Conservation (phyloP, 2,113 vertebrate species). For the Rissa tridactyla region DNA sequence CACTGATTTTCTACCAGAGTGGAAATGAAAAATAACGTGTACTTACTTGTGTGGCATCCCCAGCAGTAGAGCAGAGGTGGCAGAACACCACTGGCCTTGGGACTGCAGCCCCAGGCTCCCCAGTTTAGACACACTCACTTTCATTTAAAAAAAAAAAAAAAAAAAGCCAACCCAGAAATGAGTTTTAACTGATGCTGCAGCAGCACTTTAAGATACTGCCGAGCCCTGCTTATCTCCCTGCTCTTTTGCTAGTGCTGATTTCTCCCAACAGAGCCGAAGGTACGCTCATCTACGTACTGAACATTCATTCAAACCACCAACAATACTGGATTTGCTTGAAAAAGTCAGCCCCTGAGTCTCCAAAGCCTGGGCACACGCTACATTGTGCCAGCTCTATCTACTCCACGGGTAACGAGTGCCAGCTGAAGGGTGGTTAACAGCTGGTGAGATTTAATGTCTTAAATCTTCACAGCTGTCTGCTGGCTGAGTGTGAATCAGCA, state of each 20-base stretch:
- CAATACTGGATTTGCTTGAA: not conserved
- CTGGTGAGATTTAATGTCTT: not conserved
- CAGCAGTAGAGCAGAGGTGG: not conserved
- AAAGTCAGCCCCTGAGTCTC: not conserved
- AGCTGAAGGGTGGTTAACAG: not conserved
- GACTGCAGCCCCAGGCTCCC: not conserved
- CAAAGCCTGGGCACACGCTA: not conserved
- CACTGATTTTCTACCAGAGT: not conserved
- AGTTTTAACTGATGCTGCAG: not conserved
- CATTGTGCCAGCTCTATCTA: not conserved
- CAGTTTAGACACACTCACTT: not conserved
- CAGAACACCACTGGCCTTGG: not conserved
- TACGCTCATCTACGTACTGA: fast-evolving
- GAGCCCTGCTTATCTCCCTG: not conserved
- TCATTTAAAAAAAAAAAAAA: not conserved
- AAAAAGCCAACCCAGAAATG: not conserved
- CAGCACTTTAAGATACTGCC: not conserved
- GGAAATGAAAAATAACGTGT: not conserved
- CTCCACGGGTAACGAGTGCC: not conserved
- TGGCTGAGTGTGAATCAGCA: not conserved
- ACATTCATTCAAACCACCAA: not conserved
- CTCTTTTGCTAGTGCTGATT: not conserved
- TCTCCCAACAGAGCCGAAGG: not conserved
- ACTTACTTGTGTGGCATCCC: not conserved
- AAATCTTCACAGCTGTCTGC: not conserved